Base-by-base conservation (phyloP, 2,888 invertebrate genomes). In the Iphiclides podalirius region DNA sequence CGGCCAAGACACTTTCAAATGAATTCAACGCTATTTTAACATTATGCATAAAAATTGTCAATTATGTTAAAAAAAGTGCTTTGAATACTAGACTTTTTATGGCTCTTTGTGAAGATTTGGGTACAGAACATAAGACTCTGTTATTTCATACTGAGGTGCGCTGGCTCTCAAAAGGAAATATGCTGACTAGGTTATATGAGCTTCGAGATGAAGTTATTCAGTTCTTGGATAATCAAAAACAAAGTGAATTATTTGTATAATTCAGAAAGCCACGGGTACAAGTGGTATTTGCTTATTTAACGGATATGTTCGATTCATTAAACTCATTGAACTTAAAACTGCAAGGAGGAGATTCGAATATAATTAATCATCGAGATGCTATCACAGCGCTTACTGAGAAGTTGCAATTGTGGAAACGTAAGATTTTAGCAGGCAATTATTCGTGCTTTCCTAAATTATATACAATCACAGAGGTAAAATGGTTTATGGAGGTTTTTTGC, bases 241-340 rank as follows among this genome's bases (percentile, higher is more conserved):
- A n/a, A n/a, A n/a, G n/a, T n/a, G n/a, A n/a, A n/a, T n/a, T n/a
- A n/a, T n/a, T n/a, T n/a, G n/a, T n/a, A n/a, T n/a, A n/a, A n/a
- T n/a, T n/a, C n/a, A n/a, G n/a, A n/a, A n/a, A n/a, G n/a, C n/a
- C n/a, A n/a, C n/a, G n/a, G n/a, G n/a, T n/a, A n/a, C n/a, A n/a
- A n/a, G n/a, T n/a, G n/a, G 43, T 39, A 39, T 52, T 34, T 15
- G 54, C 52, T 41, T 55, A 39, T 53, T 37, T 40, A 49, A 48
- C 53, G n/a, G 53, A 48, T 49, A 53, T 50, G 3, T 20, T 20
- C 20, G 6, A 20, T 20, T 20, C 20, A 20, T 20, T 54, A 34
- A 55, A 54, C 38, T 33, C 39, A 37, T 47, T 54, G 48, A 57
- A 58, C 46, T 52, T 59, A 45, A 53, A 53, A 57, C 35, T 60